phyloP scores from a whole-genome alignment of 1,140 invertebrate genomes.

The Drosophila bifasciata region DNA sequence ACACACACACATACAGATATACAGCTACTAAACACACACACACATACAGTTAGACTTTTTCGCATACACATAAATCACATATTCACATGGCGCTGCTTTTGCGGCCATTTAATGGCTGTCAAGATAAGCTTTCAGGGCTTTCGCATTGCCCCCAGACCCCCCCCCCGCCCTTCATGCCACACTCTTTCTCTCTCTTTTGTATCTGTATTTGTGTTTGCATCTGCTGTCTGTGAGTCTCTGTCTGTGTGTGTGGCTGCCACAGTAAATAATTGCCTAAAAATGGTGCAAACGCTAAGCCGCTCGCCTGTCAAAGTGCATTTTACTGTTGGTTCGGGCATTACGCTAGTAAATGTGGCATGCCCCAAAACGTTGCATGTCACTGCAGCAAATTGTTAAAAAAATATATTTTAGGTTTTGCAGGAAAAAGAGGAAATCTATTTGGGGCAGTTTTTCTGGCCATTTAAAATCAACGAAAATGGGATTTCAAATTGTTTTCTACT shows the following conservation, averaged over 20 bases:
- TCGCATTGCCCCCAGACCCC: neutral
- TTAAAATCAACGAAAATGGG: too few relatives aligned
- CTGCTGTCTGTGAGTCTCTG: neutral
- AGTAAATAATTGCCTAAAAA: slow-evolving; percentile 77
- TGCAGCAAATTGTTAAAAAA: slow-evolving; percentile 22
- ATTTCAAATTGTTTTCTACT: too few relatives aligned
- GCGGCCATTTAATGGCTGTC: slow-evolving; percentile 79
- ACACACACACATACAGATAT: slow-evolving; percentile 4
- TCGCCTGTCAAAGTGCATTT: slow-evolving; percentile 59
- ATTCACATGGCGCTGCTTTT: slow-evolving; percentile 63
- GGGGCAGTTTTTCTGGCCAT: too few relatives aligned
- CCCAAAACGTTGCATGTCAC: neutral
- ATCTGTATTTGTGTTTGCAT: too few relatives aligned
- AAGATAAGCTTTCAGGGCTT: slow-evolving; percentile 67
- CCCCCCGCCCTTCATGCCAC: too few relatives aligned
- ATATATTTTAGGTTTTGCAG: slow-evolving; percentile 6
- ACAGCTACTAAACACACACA: neutral
- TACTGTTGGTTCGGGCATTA: slow-evolving; percentile 27
- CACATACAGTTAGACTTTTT: slow-evolving; percentile 9
- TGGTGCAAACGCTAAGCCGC: slow-evolving; percentile 45
- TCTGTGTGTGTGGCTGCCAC: slow-evolving; percentile 23
- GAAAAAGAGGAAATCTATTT: too few relatives aligned
- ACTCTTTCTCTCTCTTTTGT: too few relatives aligned
- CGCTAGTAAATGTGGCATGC: slow-evolving; percentile 33
- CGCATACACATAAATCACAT: slow-evolving; percentile 63